Percentiles rank a stretch among this genome's conserved stretches.
Evolutionary conservation across 1,140 invertebrate genomes (phyloP).

Genomic region (Bombus sibiricus): DNA sequence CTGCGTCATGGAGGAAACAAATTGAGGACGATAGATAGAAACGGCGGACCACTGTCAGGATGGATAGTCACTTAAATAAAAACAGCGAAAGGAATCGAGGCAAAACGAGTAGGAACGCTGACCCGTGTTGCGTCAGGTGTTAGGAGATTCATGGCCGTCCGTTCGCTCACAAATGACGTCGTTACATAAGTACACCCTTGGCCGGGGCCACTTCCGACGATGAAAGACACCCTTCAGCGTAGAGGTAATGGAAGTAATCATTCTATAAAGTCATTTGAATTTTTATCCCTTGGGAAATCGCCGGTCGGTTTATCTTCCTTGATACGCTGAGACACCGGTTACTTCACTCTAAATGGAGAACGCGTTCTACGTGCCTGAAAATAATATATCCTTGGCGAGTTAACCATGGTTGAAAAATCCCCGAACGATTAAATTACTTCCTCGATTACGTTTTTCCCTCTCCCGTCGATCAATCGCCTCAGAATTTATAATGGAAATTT

Average conservation of each 20-base stretch:
- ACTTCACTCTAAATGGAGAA: not conserved
- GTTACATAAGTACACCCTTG: constrained; percentile 66
- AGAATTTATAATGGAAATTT: not conserved
- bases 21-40: constrained; percentile 39
- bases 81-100: constrained; percentile 42
- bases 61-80: constrained; percentile 59
- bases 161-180: constrained; percentile 65
- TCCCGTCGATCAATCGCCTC: not conserved
- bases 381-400: not conserved
- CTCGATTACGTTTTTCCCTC: not conserved
- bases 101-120: constrained; percentile 51
- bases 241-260: constrained; percentile 52
- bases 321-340: not conserved
- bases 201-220: constrained; percentile 24
- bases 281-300: constrained; percentile 27
- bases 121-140: constrained; percentile 56
- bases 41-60: constrained; percentile 28
- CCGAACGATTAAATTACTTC: not conserved
- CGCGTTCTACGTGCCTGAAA: too few relatives aligned
- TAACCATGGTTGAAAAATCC: not conserved
- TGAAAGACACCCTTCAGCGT: constrained; percentile 50
- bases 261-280: constrained; percentile 57
- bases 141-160: constrained; percentile 62
- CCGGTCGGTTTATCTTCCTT: not conserved
- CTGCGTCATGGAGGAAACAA: constrained; percentile 37